phyloP scores from a whole-genome alignment of 1,140 invertebrate genomes.

The Drosophila aff. region DNA sequence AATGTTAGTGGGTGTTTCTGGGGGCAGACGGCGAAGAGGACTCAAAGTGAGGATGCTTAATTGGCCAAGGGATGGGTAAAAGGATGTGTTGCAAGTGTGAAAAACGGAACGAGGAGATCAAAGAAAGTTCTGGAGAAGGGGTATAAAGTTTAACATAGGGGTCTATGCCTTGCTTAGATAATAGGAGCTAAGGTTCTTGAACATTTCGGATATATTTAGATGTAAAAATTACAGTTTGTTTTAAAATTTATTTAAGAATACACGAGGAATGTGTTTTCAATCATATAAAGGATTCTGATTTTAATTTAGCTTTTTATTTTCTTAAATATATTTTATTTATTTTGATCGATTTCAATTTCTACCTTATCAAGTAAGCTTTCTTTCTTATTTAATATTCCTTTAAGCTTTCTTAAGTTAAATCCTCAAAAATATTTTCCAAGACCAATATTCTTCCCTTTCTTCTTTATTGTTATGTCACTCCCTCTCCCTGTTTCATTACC shows the following conservation, averaged over 20 bases:
- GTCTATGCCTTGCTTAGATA: slow-evolving; percentile 1
- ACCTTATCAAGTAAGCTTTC: too few species aligned
- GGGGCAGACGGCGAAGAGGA: neutral
- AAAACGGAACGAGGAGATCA: neutral
- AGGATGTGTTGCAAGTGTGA: slow-evolving; percentile 19
- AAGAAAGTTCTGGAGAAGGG: neutral
- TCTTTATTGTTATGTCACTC: neutral
- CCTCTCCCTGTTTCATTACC: neutral
- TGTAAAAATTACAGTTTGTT: neutral
- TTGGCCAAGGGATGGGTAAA: slow-evolving; percentile 36
- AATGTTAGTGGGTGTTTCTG: slow-evolving; percentile 53
- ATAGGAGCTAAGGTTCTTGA: too few species aligned
- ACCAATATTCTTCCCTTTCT: neutral
- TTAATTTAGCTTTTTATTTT: too few species aligned
- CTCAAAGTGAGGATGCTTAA: slow-evolving; percentile 22
- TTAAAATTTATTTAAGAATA: neutral
- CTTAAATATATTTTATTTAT: too few species aligned
- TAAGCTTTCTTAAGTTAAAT: too few species aligned
- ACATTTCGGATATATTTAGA: neutral
- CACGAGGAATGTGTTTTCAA: too few species aligned
- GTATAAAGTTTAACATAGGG: neutral
- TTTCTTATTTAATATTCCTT: neutral
- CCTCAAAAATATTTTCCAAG: neutral
- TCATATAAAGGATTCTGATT: too few species aligned
- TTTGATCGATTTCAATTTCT: too few species aligned